Evolutionary conservation across 2,113 vertebrate species (phyloP), one percentile per base, ranked within the genome.

Genomic region (Bos taurus): DNA sequence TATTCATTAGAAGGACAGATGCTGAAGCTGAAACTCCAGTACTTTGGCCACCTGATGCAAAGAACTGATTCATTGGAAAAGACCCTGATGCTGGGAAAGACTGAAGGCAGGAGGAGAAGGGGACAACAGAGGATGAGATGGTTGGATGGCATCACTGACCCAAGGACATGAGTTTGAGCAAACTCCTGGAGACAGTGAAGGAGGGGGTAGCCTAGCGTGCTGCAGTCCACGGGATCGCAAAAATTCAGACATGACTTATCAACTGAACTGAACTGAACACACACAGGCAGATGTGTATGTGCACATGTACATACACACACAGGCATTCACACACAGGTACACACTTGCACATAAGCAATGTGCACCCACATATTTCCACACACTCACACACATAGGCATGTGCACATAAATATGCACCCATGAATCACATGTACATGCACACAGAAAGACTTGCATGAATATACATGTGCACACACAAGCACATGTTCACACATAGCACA

Each of bases 391-490:
- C 60, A 2, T 30, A 52, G 16, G 10, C 80, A 71, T 36, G 64
- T 71, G 64, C 64, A 36, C n/a, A 71, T 21, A 36, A 0, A 36
- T 17, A 21, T 36, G 17, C 17, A 71, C 9, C 1, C n/a, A 21
- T 21, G 64, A 21, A 36, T 71, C 64, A 5, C 17, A 30, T 19
- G 36, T 15, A 5, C 19, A 26, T 10, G 17, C 52, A 33, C 17
- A 40, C 11, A 23, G 28, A 43, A 4, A 50, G 17, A 56, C 3
- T 3, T 40, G 19, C 10, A 10, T 13, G 40, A 33, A 14, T 1
- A 40, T 52, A 2, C 2, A 36, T 3, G 28, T 7, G 7, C 3
- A 43, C 6, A 43, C 2, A 15, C 6, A 43, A 7, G 17, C n/a
- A 36, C n/a, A 54, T 14, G 33, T 5, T 7, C 6, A 5, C 25